phyloP scores from a whole-genome alignment of 2,888 invertebrate genomes.

The Agrochola lychnidis region DNA sequence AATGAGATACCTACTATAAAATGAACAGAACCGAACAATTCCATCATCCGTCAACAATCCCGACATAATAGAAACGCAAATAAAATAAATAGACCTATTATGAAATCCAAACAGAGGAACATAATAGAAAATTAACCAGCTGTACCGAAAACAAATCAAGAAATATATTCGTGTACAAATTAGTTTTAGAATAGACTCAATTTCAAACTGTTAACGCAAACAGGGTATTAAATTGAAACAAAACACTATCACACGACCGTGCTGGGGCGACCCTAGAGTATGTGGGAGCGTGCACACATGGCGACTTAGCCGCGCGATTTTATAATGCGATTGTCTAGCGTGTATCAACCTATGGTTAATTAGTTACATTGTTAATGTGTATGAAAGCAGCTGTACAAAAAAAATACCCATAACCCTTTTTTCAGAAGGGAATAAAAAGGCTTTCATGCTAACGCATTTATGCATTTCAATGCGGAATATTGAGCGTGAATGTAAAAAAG shows the following conservation, averaged over 20 bases:
- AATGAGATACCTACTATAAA: background rate
- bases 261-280: conserved; percentile 50
- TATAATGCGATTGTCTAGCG: conserved; percentile 45
- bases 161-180: conserved; percentile 62
- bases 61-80: conserved; percentile 38
- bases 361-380: conserved; percentile 3
- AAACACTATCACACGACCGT: conserved; percentile 63
- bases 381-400: background rate
- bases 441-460: too few species aligned
- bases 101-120: conserved; percentile 52
- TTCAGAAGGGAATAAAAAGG: too few species aligned
- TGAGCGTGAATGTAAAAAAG: background rate
- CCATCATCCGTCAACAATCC: conserved; percentile 24
- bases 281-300: conserved; percentile 60
- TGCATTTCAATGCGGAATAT: too few species aligned
- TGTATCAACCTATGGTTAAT: conserved; percentile 3
- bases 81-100: conserved; percentile 47
- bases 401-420: too few species aligned
- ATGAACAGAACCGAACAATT: conserved; percentile 20
- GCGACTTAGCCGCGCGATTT: conserved; percentile 48
- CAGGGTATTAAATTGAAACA: conserved; percentile 71
- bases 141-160: conserved; percentile 61
- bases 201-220: conserved; percentile 67
- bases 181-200: conserved; percentile 64
- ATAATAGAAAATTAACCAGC: conserved; percentile 63